Base-by-base conservation (phyloP, 2,888 invertebrate genomes). In the Xestia ashworthii region DNA sequence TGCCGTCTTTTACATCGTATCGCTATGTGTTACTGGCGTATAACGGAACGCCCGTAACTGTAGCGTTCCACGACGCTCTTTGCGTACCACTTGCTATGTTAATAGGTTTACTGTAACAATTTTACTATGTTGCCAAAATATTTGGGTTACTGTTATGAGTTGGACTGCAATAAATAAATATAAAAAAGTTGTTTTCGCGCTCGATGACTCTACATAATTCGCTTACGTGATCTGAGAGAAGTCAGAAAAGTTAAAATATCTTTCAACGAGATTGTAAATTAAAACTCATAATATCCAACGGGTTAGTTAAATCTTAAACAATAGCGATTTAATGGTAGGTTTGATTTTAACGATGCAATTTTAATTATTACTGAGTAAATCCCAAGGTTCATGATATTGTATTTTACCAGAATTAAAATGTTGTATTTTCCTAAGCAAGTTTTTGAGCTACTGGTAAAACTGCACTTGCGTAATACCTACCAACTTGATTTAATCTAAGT, bases 41-140 rank as follows among this genome's bases (percentile, higher is more conserved):
- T 94, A 94, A 94, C 94, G 94, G 94, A 92, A 90, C 89, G 90
- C 72, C 74, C 60, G 72, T 91, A 91, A 93, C 93, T 90, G 93
- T 92, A 88, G 85, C 81, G 92, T 90, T 88, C 87, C 83, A 83
- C 83, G 85, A 78, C 87, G 87, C 80, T 89, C 90, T 90, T 91
- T 90, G 88, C 92, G 94, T 93, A 90, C 94, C 87, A 93, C 88
- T 94, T 94, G 90, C 89, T 80, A 85, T 83, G 85, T 81, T 94
- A 94, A 94, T 93, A 85, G 90, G 82, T 85, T 84, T 88, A 88
- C 87, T 87, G 89, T 89, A 88, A 84, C 86, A 86, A 84, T 89
- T 80, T 74, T 71, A 82, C 81, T 82, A 76, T 80, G 87, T 84
- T 81, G 79, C 84, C 81, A 80, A 88, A 84, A 88, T 89, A 88